phyloP scores from a whole-genome alignment of 2,113 vertebrate genomes.

The Girardinichthys multiradiatus region DNA sequence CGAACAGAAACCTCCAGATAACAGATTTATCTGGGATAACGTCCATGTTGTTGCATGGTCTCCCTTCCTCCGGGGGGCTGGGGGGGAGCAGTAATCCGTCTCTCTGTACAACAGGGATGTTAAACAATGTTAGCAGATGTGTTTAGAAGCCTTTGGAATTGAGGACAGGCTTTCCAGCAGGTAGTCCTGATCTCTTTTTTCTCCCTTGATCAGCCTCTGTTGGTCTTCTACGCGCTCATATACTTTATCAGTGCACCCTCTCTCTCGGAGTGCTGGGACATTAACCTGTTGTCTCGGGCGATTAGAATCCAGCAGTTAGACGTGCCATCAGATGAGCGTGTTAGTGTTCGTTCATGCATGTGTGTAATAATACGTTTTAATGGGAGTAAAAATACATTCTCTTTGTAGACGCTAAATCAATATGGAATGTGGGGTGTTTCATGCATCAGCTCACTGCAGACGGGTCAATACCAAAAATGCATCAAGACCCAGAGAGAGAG shows the following conservation, averaged over 20 bases:
- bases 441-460: conserved; percentile 53
- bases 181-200: conserved; percentile 64
- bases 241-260: conserved; percentile 25
- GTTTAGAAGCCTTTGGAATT: conserved; percentile 62
- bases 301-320: neutral
- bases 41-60: conserved; percentile 56
- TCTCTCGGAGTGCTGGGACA: conserved; percentile 23
- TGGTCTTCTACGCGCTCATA: conserved; percentile 3
- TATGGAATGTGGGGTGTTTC: conserved; percentile 46
- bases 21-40: conserved; percentile 78
- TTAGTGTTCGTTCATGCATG: conserved; percentile 14
- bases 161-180: conserved; percentile 74
- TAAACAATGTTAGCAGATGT: conserved; percentile 75
- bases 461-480: conserved; percentile 59
- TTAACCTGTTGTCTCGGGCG: conserved; percentile 58
- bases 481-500: conserved; percentile 26
- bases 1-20: conserved; percentile 57
- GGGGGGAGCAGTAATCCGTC: conserved; percentile 62
- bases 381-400: conserved; percentile 27
- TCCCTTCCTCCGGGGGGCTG: conserved; percentile 48
- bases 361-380: conserved; percentile 39
- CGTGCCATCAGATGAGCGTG: neutral
- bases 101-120: conserved; percentile 56
- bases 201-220: conserved; percentile 20
- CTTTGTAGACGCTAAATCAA: conserved; percentile 51